Base-by-base conservation (phyloP, 2,113 vertebrate genomes). In the Periophthalmus modestus region DNA sequence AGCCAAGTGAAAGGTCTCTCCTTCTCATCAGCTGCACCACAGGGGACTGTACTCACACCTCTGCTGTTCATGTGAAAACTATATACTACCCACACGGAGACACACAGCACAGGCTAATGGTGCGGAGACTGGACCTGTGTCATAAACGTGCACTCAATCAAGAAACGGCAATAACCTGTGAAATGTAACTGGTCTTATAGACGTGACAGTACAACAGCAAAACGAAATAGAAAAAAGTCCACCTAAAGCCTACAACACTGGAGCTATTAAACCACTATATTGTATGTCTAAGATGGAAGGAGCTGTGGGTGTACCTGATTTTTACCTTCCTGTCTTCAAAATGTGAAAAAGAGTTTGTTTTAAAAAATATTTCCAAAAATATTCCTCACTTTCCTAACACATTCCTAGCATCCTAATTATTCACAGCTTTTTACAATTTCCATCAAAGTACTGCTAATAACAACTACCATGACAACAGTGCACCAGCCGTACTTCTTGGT, bases 111-210 rank as follows among this genome's bases (percentile, higher is more conserved):
- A 21, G 58, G n/a, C 74, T 88, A 92, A 93, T 89, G 87, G 82
- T 83, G 84, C 75, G 55, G 81, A 84, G 88, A 83, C 85, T 84
- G 73, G 85, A 84, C 82, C 78, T 85, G 85, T 81, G 79, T 77
- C 63, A 85, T 77, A 79, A 91, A 85, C 79, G 89, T 87, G 88
- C 88, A 91, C 88, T 89, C 91, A 91, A 91, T 92, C 90, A 84
- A 85, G 85, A 66, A 67, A 78, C 58, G 80, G 76, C 90, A 92
- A 88, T 88, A 89, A 88, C 78, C 82, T 89, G 87, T 88, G 89
- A 92, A 89, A 92, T 92, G 77, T 82, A 89, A 88, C 73, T 68
- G 82, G 83, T 86, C 69, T 63, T 76, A 75, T 77, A 73, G 76
- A 82, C 3, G 5, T 71, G 82, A 78, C 68, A 75, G 50, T 21